A percentile compares a stretch with the other conserved stretches of the same genome.
Conservation (phyloP, 1,140 invertebrate genomes). For the Drosophila melanica region DNA sequence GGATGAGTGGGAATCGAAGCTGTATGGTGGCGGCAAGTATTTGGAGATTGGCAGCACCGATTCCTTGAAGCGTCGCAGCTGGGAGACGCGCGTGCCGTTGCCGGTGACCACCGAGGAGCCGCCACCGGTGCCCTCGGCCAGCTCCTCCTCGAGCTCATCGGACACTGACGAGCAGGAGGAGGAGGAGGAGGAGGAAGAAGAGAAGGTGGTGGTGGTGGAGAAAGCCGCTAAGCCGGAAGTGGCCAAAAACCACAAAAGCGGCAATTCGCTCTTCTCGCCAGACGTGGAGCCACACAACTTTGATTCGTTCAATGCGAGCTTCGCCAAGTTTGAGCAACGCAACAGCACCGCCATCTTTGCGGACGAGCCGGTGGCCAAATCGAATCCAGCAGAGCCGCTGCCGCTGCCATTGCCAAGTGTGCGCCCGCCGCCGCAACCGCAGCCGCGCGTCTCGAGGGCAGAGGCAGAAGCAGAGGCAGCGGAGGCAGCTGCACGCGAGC, state of each 20-base stretch:
- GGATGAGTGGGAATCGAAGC: conserved; percentile 93
- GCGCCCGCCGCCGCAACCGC: conserved; percentile 45
- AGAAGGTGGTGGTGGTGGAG: neutral
- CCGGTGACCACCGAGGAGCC: conserved; percentile 47
- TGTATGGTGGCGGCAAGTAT: conserved; percentile 87
- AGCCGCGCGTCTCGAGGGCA: neutral
- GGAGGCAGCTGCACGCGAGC: conserved; percentile 41
- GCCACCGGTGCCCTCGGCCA: conserved; percentile 18
- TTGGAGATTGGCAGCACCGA: conserved; percentile 74
- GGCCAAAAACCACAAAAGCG: neutral
- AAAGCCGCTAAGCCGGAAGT: neutral
- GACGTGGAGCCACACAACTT: conserved; percentile 66
- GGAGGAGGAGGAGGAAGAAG: neutral
- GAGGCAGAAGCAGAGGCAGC: conserved; percentile 21
- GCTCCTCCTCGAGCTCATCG: conserved; percentile 42
- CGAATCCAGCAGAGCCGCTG: conserved; percentile 2
- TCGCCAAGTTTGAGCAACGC: conserved; percentile 70
- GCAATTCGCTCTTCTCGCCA: conserved; percentile 49
- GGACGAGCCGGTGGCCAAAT: conserved; percentile 36
- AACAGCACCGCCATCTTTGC: conserved; percentile 69
- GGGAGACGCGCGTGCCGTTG: conserved; percentile 74
- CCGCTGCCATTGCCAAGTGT: conserved; percentile 22
- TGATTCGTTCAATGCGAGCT: conserved; percentile 65
- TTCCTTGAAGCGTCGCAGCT: conserved; percentile 79
- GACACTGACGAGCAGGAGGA: conserved; percentile 36